Evolutionary conservation across 2,113 vertebrate species (phyloP), one percentile per base, ranked within the genome.

Genomic region (Xerus inauris): DNA sequence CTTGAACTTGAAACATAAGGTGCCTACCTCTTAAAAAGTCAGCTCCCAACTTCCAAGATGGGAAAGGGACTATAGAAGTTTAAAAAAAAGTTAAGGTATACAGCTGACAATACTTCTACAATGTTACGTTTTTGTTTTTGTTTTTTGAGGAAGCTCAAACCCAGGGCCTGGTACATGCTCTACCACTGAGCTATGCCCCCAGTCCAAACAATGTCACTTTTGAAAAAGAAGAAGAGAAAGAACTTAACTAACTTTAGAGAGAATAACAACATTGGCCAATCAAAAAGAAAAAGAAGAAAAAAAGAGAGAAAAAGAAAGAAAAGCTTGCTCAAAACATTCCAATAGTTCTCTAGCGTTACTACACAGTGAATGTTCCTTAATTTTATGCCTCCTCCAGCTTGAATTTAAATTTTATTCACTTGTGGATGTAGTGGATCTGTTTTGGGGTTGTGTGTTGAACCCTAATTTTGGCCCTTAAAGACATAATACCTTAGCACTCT

Each of bases 1-100:
- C 95, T 97, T 95, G 92, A 97, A 97, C 96, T 98, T 95, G 94
- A 98, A 96, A 96, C 95, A 93, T 42, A 91, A 97, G 89, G 97
- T 94, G 80, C 93, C 97, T 96, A 94, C 89, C 83, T 97, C 97
- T 97, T 97, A 96, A 97, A 98, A 96, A 92, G 95, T 93, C 94
- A 98, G 75, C 93, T 94, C 69, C 79, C 65, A 89, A 89, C 96
- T 96, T 97, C 82, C 51, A 97, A 28, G 59, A 89, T 16, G 32
- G 79, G 35, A 24, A 86, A 92, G 51, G 49, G 45, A 69, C 67
- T 73, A 57, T 65, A 82, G 83, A 92, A 79, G 75, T 71, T 49
- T 80, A 86, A 91, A 42, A 82, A 85, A 90, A 86, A 90, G 80
- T 77, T 45, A 97, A 94, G 62, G 54, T 86, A 79, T 28, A 96